These are phyloP conservation scores for Thamnophis sirtalis DNA, from an alignment of 2,113 vertebrate species.

Conservation along the genomic window DNA sequence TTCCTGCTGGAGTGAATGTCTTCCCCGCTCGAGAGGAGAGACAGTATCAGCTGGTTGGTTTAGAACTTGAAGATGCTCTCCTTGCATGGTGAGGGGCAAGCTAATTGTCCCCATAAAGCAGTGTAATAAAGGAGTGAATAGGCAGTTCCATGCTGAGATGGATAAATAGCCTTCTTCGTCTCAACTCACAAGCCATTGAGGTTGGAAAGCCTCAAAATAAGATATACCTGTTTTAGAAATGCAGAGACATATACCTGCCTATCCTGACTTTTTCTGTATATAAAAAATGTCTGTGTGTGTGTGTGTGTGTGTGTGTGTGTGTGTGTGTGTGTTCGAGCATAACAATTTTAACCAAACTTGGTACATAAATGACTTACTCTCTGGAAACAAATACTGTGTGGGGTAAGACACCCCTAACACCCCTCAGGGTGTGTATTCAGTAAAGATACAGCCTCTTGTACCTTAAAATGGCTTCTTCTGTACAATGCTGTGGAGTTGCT, in stretches of 20 bases:
- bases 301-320: no score
- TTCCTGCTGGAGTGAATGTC: not conserved
- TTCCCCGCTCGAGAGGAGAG: not conserved
- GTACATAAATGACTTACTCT: no score
- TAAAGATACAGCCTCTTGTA: no score
- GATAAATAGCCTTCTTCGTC: not conserved
- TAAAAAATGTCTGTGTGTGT: no score
- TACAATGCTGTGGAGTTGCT: no score
- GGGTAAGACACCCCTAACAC: no score
- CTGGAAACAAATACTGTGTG: no score
- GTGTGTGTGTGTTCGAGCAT: no score
- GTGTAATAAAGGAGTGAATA: not conserved
- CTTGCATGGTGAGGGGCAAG: not conserved
- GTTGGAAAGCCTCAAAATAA: not conserved
- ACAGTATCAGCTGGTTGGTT: not conserved
- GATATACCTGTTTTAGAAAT: not conserved
- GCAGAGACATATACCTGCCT: not conserved
- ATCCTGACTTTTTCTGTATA: not conserved
- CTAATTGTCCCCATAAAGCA: not conserved
- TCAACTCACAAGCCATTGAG: not conserved
- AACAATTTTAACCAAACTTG: no score
- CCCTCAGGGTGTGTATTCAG: no score
- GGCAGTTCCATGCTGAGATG: not conserved
- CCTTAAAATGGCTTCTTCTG: no score
- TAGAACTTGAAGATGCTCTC: not conserved